Base-by-base conservation (phyloP, 2,113 vertebrate species). In the Tiliqua scincoides region DNA sequence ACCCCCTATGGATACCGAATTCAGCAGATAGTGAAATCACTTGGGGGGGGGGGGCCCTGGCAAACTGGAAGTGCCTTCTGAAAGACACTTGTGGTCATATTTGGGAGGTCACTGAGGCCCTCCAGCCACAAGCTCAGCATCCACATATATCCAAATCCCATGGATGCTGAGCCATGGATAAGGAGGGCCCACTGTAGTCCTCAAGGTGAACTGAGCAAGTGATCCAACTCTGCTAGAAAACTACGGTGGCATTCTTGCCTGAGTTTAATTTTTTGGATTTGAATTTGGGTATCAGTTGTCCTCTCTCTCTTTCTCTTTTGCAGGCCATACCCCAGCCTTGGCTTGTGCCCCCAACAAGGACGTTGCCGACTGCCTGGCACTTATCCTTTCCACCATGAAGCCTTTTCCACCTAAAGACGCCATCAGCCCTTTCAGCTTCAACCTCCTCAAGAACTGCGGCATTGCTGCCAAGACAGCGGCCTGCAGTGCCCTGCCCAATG, bases 361-460 rank as follows among this genome's bases (percentile, higher is more conserved):
- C 20, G 98, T 99, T 73, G 99, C 99, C 1, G 98, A 99, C 95
- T 99, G 99, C 92, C 97, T 99, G 96, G 98, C 99, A 93, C 96
- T 99, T 92, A 99, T 99, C 96, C 98, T 99, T 82, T 99, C 99
- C 97, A 99, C 98, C 96, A 99, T 99, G 99, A 99, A 98, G 97
- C 98, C 98, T 97, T 99, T 98, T 95, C 97, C 98, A 89, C 98
- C 97, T 93, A 98, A 97, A 96, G 98, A 99, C 91, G 94, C 97
- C 62, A 89, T 96, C 52, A 91, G 98, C 85, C 97, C 97, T 88
- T 98, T 98, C 95, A 97, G 97, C 96, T 97, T 98, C 96, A 97
- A 97, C 95, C 96, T 99, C 97, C 97, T 98, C 93, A 98, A 98
- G 95, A 98, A 98, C 97, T 99, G 98, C 88, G 92, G 97, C 93